phyloP scores from a whole-genome alignment of 1,140 invertebrate genomes.

The Euborellia annulipes region DNA sequence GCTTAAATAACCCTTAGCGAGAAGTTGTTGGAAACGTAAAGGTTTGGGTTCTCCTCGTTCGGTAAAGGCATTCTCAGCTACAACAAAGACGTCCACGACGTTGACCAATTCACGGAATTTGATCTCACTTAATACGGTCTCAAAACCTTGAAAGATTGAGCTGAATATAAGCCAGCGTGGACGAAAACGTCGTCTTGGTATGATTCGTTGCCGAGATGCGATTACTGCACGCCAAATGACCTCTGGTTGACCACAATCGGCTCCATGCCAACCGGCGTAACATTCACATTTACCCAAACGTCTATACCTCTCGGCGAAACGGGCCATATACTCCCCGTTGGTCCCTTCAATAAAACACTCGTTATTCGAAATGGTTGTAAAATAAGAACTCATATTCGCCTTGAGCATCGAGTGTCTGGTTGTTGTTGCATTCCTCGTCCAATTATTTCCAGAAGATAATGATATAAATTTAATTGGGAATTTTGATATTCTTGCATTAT shows the following conservation, averaged over 20 bases:
- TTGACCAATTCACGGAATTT: slow-evolving; percentile 38
- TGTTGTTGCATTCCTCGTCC: no score
- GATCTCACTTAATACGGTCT: slow-evolving; percentile 38
- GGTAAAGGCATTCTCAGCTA: slow-evolving; percentile 35
- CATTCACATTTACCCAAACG: slow-evolving; percentile 30
- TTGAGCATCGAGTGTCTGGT: no score
- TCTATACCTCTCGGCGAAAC: not conserved
- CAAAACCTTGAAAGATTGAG: slow-evolving; percentile 36
- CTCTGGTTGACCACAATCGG: slow-evolving; percentile 46
- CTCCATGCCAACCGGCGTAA: slow-evolving; percentile 41
- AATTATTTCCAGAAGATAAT: no score
- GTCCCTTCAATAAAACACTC: slow-evolving; percentile 6
- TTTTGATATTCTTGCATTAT: no score
- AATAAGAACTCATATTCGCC: not conserved
- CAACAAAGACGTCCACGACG: slow-evolving; percentile 45
- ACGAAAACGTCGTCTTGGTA: slow-evolving; percentile 28
- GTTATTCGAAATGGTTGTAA: slow-evolving; percentile 1
- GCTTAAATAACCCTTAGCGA: slow-evolving; percentile 23
- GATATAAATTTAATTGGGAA: no score
- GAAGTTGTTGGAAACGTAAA: slow-evolving; percentile 20
- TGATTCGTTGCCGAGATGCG: slow-evolving; percentile 33
- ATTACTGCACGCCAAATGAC: slow-evolving; percentile 46
- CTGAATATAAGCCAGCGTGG: slow-evolving; percentile 36
- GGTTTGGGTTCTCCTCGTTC: slow-evolving; percentile 25
- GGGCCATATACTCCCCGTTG: slow-evolving; percentile 2